Evolutionary conservation across 2,113 vertebrate species (phyloP).

Genomic region (Probosciger aterrimus): DNA sequence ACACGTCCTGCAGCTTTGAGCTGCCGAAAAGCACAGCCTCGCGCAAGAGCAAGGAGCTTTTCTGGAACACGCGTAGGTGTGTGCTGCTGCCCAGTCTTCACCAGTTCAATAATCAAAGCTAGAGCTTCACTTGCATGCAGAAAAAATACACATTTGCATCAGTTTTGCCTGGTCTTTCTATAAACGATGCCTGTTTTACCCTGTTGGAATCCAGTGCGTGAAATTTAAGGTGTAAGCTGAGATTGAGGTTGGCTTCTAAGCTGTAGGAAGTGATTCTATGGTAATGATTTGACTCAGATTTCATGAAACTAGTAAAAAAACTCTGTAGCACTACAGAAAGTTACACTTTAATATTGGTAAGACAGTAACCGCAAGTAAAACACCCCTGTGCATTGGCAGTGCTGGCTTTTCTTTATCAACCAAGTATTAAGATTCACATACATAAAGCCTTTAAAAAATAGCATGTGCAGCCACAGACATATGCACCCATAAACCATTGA

Average conservation of each 20-base stretch:
- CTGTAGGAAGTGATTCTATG: not conserved
- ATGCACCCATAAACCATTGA: not conserved
- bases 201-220: accelerated
- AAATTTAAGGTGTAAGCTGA: not conserved
- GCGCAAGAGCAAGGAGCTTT: not conserved
- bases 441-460: not conserved
- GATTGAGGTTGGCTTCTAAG: not conserved
- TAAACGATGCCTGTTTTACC: not conserved
- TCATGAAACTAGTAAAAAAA: not conserved
- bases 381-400: not conserved
- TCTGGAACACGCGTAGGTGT: not conserved
- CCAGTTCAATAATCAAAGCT: not conserved
- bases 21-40: not conserved
- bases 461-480: not conserved
- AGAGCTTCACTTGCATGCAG: not conserved
- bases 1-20: accelerated
- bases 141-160: accelerated
- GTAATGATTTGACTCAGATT: not conserved
- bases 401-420: accelerated
- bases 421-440: not conserved
- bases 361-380: not conserved
- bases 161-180: not conserved
- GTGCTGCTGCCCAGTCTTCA: not conserved
- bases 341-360: not conserved
- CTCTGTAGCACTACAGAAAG: not conserved